These are phyloP conservation scores for Phalacrocorax brasilianus DNA, from an alignment of 2,113 vertebrate genomes.

Conservation along the genomic window DNA sequence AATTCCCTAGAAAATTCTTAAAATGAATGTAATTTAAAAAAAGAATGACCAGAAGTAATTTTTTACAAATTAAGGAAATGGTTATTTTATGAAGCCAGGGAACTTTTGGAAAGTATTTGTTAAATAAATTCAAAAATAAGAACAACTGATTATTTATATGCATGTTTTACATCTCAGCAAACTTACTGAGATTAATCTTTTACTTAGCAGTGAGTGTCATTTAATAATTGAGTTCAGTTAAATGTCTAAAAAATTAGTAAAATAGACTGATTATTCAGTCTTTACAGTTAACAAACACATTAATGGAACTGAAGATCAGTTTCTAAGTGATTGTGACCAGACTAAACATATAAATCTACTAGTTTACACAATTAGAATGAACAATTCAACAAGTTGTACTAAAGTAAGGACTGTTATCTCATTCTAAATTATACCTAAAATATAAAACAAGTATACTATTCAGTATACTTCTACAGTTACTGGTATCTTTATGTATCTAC, in stretches of 20 bases:
- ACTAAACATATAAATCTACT: background rate
- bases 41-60: background rate
- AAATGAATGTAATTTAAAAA: background rate
- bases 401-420: background rate
- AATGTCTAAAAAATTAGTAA: background rate
- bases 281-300: background rate
- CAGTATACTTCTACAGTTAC: background rate
- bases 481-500: background rate
- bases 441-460: background rate
- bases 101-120: background rate
- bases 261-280: background rate
- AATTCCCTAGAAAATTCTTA: background rate
- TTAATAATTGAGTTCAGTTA: background rate
- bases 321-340: background rate
- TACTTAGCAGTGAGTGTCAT: background rate
- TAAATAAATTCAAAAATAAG: background rate
- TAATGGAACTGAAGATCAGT: background rate
- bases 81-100: background rate
- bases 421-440: background rate
- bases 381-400: background rate
- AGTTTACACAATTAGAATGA: background rate
- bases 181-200: background rate
- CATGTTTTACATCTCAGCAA: background rate
- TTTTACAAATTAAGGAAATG: background rate
- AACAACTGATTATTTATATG: background rate